Conservation (phyloP, 2,797 vertebrate species). For the Neosilurus mollespiculum region DNA sequence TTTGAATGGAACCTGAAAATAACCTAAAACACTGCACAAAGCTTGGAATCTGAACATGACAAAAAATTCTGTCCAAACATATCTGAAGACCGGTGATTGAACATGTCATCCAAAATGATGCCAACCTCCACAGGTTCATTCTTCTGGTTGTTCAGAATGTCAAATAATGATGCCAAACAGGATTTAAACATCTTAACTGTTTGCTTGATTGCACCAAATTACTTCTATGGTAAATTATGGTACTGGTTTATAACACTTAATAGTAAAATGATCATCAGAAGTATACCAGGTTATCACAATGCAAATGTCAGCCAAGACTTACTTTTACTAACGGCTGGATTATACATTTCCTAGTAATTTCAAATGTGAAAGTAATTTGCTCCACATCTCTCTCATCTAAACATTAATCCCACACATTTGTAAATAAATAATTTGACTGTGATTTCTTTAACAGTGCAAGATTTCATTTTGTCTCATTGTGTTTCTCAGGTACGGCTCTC, state of each 20-base stretch:
- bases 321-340: not conserved
- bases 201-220: not conserved
- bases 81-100: not conserved
- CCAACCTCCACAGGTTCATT: not conserved
- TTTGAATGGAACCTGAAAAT: not conserved
- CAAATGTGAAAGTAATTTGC: not conserved
- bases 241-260: not conserved
- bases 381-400: not conserved
- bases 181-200: not conserved
- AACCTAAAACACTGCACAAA: not conserved
- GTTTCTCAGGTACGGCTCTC: conserved; percentile 73
- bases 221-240: not conserved
- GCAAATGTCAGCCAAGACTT: not conserved
- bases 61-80: not conserved
- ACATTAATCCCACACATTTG: not conserved
- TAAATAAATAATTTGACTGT: not conserved
- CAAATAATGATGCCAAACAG: not conserved
- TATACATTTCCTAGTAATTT: not conserved
- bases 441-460: not conserved
- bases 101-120: not conserved
- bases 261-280: not conserved
- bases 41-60: not conserved
- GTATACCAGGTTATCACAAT: not conserved
- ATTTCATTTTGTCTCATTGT: not conserved
- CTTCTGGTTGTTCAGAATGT: not conserved